Percentiles rank a stretch among this genome's conserved stretches.
Conservation (phyloP, 2,888 invertebrate species). For the Dyspetes luteomarginatus region DNA sequence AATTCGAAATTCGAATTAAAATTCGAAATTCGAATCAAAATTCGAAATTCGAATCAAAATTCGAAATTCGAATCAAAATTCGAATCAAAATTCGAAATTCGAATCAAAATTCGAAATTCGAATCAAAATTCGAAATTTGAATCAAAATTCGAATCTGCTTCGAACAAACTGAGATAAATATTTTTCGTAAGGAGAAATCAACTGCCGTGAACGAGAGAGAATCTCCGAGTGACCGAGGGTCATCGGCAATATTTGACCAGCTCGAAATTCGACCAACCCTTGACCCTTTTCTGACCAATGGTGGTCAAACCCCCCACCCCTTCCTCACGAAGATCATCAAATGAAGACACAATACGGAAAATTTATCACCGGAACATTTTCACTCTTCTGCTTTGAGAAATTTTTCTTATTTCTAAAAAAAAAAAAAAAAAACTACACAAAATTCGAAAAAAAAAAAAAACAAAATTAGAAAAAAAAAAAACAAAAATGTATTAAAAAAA, state of each 20-base stretch:
- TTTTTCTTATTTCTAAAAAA: not conserved
- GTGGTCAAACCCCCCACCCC: not conserved
- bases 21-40: too few relatives aligned
- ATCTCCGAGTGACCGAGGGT: slow-evolving; percentile 15
- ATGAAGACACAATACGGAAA: not conserved
- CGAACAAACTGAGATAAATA: not conserved
- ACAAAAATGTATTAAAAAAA: too few relatives aligned
- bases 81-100: too few relatives aligned
- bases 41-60: too few relatives aligned
- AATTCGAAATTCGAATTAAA: too few relatives aligned
- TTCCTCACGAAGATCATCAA: not conserved
- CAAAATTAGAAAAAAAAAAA: too few relatives aligned
- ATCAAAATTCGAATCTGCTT: too few relatives aligned
- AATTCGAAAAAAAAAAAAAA: too few relatives aligned
- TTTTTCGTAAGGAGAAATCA: slow-evolving; percentile 7
- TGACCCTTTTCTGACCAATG: slow-evolving; percentile 1
- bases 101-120: too few relatives aligned
- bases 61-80: too few relatives aligned
- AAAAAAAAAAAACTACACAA: too few relatives aligned
- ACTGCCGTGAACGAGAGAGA: not conserved
- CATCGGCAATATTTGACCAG: slow-evolving; percentile 26
- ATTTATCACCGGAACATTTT: not conserved
- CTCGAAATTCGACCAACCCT: slow-evolving; percentile 16
- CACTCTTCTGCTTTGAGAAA: not conserved
- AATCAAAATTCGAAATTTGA: too few relatives aligned